These are phyloP conservation scores for Dicentrarchus labrax DNA, from an alignment of 2,113 vertebrate species.

Conservation along the genomic window DNA sequence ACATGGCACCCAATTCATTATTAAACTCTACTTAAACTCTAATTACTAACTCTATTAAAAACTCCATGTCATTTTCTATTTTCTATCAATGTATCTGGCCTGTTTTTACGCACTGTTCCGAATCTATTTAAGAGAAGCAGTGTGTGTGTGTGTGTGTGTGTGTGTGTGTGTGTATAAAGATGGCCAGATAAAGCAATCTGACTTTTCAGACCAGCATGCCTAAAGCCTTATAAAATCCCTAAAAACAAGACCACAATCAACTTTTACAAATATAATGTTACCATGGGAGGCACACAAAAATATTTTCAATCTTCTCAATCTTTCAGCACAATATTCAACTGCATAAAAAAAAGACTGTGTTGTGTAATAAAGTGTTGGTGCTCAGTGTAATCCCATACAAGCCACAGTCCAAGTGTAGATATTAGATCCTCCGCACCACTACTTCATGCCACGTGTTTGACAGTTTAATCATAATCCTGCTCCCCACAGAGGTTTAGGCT, in stretches of 20 bases:
- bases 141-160: not conserved
- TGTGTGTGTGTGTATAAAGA: not conserved
- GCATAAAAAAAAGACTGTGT: not conserved
- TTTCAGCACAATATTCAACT: constrained; percentile 19
- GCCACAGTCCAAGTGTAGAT: constrained; percentile 34
- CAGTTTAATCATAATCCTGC: constrained; percentile 53
- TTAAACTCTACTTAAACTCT: not conserved
- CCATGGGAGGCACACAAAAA: not conserved
- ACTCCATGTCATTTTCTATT: not conserved
- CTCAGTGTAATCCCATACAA: constrained; percentile 41
- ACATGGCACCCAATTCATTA: not conserved
- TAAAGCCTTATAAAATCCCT: not conserved
- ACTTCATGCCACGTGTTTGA: constrained; percentile 40
- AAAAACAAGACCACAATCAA: not conserved
- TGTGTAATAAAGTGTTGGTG: constrained; percentile 28
- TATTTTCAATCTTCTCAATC: not conserved
- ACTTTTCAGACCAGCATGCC: not conserved
- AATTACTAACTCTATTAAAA: too few species aligned
- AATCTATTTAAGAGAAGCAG: not conserved
- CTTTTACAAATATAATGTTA: not conserved
- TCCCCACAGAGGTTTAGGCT: constrained; percentile 45
- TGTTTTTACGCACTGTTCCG: not conserved
- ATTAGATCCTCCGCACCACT: constrained; percentile 37
- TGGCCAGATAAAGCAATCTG: not conserved
- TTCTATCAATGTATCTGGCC: not conserved